These are phyloP conservation scores for Brachirus orientalis DNA, from an alignment of 2,113 vertebrate species.

Conservation along the genomic window DNA sequence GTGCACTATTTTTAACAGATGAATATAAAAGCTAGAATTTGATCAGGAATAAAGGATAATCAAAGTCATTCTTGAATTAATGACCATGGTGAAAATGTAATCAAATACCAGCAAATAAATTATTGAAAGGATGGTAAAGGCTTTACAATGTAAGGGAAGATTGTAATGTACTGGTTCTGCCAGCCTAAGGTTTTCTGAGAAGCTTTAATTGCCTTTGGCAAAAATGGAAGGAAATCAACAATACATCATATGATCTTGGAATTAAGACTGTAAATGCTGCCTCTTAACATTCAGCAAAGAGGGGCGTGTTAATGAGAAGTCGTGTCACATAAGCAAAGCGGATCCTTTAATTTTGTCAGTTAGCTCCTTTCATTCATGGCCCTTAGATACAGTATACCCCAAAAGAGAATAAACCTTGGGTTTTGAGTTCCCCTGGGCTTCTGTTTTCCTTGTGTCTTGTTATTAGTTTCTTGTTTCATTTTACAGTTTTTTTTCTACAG, in stretches of 20 bases:
- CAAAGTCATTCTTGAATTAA: background rate
- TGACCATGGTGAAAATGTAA: background rate
- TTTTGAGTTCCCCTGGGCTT: too few relatives aligned
- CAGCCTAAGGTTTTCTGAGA: background rate
- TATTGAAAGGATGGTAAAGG: background rate
- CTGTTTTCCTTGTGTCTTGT: too few relatives aligned
- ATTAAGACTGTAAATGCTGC: background rate
- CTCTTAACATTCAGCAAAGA: background rate
- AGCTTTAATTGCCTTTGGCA: background rate
- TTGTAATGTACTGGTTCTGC: background rate
- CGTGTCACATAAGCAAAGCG: too few relatives aligned
- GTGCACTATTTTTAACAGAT: background rate
- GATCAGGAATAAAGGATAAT: background rate
- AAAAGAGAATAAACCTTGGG: too few relatives aligned
- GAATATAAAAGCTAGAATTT: background rate
- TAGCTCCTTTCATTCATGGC: too few relatives aligned
- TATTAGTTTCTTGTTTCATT: too few relatives aligned
- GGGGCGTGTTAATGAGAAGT: background rate
- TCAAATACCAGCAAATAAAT: background rate
- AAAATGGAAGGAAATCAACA: background rate
- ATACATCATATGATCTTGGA: background rate
- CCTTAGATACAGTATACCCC: too few relatives aligned
- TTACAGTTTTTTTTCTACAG: too few relatives aligned
- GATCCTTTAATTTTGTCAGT: too few relatives aligned
- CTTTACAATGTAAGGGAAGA: background rate